Conservation (phyloP, 1,140 invertebrate species). For the Rhagoletis zephyria region DNA sequence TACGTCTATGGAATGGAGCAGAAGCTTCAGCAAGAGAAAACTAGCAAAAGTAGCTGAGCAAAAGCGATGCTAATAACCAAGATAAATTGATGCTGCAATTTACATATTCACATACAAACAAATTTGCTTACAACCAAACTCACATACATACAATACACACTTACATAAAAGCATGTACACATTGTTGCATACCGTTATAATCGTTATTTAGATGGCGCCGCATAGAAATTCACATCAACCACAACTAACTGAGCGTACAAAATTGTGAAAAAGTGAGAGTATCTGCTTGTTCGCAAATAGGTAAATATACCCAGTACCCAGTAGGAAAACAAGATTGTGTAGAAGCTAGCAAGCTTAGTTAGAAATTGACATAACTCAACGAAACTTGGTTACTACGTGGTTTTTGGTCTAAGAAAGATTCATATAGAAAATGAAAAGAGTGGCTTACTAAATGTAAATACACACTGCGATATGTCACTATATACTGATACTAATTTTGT, state of each 20-base stretch:
- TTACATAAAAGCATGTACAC: not conserved
- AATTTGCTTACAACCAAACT: not conserved
- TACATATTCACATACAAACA: not conserved
- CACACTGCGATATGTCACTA: no score
- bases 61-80: constrained; percentile 9
- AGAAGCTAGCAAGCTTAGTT: no score
- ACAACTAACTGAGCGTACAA: not conserved
- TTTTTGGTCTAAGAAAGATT: no score
- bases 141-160: not conserved
- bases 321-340: not conserved
- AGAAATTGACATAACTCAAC: no score
- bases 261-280: constrained; percentile 34
- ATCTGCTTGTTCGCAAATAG: not conserved
- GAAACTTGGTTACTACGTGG: no score
- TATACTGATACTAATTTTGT: no score
- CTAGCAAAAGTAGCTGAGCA: not conserved
- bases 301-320: not conserved
- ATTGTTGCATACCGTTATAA: not conserved
- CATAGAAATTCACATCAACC: not conserved
- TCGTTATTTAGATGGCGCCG: constrained; percentile 33
- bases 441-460: no score
- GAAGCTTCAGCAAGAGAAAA: not conserved
- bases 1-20: not conserved
- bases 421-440: no score
- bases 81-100: constrained; percentile 20